These are phyloP conservation scores for Drosophila miranda DNA, from an alignment of 1,140 invertebrate genomes.

Conservation along the genomic window DNA sequence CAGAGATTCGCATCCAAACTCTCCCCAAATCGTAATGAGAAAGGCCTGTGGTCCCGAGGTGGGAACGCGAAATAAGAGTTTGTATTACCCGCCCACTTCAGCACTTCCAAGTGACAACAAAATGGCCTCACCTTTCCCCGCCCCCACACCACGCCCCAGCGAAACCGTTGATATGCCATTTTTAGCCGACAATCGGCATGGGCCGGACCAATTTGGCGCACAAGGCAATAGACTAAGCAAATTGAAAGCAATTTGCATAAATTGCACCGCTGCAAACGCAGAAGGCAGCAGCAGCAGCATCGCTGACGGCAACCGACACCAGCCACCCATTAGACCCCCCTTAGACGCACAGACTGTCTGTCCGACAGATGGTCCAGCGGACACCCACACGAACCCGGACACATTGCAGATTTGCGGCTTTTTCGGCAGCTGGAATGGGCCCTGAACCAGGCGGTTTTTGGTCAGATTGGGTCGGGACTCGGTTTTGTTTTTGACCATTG, in stretches of 20 bases:
- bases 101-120: conserved; percentile 50
- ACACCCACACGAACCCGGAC: conserved; percentile 7
- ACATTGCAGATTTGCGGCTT: conserved; percentile 49
- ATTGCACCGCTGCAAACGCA: conserved; percentile 53
- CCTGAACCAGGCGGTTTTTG: conserved; percentile 20
- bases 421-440: conserved; percentile 37
- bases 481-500: conserved; percentile 32
- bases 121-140: conserved; percentile 3
- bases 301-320: conserved; percentile 22
- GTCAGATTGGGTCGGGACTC: conserved; percentile 16
- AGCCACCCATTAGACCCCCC: conserved; percentile 2
- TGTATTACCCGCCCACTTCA: conserved; percentile 43
- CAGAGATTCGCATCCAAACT: conserved; percentile 6
- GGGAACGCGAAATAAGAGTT: background rate
- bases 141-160: background rate
- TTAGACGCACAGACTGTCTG: background rate
- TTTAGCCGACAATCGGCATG: conserved; percentile 42
- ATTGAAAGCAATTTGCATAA: conserved; percentile 78
- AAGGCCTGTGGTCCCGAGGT: conserved; percentile 2
- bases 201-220: conserved; percentile 35
- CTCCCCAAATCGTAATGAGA: conserved; percentile 12
- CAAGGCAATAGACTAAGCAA: conserved; percentile 59
- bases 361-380: background rate
- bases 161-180: conserved; percentile 38
- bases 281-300: conserved; percentile 19